Evolutionary conservation across 2,113 vertebrate species (phyloP).

Genomic region (Eidolon helvum): DNA sequence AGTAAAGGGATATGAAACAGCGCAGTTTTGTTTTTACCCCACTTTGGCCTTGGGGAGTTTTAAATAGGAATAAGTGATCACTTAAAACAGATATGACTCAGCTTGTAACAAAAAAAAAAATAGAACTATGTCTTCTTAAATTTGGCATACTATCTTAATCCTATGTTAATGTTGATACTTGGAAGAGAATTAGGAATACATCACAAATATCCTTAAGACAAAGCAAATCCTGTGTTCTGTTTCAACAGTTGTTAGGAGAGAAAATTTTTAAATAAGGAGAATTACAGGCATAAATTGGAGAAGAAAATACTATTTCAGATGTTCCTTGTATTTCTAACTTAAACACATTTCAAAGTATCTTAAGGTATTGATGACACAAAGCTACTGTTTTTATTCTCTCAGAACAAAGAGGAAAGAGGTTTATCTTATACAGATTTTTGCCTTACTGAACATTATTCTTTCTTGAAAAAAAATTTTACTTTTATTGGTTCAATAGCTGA

Average conservation of each 20-base stretch:
- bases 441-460: background rate
- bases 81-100: background rate
- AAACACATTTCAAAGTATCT: slow-evolving; percentile 44
- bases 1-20: background rate
- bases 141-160: background rate
- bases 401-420: slow-evolving; percentile 16
- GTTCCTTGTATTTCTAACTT: background rate
- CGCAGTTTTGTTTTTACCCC: background rate
- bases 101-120: background rate
- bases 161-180: background rate
- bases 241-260: background rate
- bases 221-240: background rate
- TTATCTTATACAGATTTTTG: slow-evolving; percentile 28
- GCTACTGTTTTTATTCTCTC: background rate
- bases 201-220: background rate
- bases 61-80: background rate
- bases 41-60: background rate
- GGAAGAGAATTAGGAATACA: background rate
- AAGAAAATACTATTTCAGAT: slow-evolving; percentile 5
- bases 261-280: slow-evolving; percentile 17
- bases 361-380: slow-evolving; percentile 37
- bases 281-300: background rate
- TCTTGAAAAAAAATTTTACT: background rate
- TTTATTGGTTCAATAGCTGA: slow-evolving; percentile 45
- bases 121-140: background rate